These are phyloP conservation scores for Sabatieria punctata DNA, from an alignment of 2,888 invertebrate species.

Conservation along the genomic window DNA sequence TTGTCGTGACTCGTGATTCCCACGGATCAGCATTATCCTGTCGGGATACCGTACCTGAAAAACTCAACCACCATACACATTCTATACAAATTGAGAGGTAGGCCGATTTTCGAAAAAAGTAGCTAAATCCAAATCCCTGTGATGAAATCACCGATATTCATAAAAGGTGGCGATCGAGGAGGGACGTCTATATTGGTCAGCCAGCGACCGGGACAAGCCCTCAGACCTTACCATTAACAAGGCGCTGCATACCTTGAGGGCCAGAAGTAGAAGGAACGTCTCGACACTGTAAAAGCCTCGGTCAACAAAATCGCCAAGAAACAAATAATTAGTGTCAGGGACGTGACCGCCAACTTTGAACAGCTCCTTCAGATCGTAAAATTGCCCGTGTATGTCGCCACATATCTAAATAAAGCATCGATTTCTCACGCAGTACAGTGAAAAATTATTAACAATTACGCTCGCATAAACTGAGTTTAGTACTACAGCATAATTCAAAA, in stretches of 20 bases:
- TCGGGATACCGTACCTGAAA: constrained; percentile 83
- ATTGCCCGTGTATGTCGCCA: constrained; percentile 94
- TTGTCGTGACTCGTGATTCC: constrained; percentile 92
- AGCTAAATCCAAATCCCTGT: too few relatives aligned
- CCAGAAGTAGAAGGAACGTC: constrained; percentile 79
- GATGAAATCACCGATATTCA: too few relatives aligned
- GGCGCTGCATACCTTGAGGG: constrained; percentile 83
- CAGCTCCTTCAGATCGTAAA: constrained; percentile 85
- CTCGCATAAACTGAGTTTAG: not conserved
- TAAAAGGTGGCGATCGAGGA: too few relatives aligned
- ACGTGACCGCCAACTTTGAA: constrained; percentile 93
- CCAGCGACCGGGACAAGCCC: too few relatives aligned
- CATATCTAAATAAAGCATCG: constrained; percentile 66
- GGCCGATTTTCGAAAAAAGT: too few relatives aligned
- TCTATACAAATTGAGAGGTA: too few relatives aligned
- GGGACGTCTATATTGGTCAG: too few relatives aligned
- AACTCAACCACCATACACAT: constrained; percentile 3
- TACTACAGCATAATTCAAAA: not conserved
- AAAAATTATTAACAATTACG: too few relatives aligned
- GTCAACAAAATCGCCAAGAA: constrained; percentile 99
- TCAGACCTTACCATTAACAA: too few relatives aligned
- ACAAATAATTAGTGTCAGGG: constrained; percentile 94
- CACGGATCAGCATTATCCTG: constrained; percentile 84
- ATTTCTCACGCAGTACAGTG: too few relatives aligned
- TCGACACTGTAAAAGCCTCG: constrained; percentile 97